Conservation (phyloP, 2,113 vertebrate genomes). For the Calonectris borealis region DNA sequence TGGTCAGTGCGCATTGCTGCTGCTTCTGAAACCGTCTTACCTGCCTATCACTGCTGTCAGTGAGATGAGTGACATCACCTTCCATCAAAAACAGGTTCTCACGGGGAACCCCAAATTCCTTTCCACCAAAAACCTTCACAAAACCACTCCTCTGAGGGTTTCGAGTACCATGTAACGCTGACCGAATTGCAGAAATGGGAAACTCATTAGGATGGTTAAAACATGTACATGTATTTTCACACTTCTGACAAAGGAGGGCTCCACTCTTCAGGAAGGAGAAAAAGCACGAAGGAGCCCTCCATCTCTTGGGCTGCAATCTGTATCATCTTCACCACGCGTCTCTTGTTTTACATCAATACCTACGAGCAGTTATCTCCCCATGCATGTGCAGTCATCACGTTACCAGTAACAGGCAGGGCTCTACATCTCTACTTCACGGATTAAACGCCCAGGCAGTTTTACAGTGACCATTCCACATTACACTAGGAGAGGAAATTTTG, state of each 20-base stretch:
- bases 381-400: fast-evolving
- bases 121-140: background rate
- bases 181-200: fast-evolving
- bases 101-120: background rate
- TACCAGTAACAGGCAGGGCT: background rate
- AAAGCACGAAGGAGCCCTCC: fast-evolving
- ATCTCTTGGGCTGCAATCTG: background rate
- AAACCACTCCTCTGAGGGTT: background rate
- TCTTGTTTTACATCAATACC: background rate
- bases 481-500: background rate
- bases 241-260: background rate
- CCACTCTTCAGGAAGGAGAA: background rate
- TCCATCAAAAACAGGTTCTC: background rate
- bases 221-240: background rate
- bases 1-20: fast-evolving
- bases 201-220: background rate
- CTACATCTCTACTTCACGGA: background rate
- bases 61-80: fast-evolving
- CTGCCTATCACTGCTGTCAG: background rate
- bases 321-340: fast-evolving
- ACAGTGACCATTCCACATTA: background rate
- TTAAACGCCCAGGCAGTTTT: background rate
- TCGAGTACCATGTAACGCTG: background rate
- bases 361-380: background rate
- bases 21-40: background rate